A percentile compares a stretch with the other conserved stretches of the same genome.
These are phyloP conservation scores for Pheosia gnoma DNA, from an alignment of 2,888 invertebrate species.

Conservation along the genomic window DNA sequence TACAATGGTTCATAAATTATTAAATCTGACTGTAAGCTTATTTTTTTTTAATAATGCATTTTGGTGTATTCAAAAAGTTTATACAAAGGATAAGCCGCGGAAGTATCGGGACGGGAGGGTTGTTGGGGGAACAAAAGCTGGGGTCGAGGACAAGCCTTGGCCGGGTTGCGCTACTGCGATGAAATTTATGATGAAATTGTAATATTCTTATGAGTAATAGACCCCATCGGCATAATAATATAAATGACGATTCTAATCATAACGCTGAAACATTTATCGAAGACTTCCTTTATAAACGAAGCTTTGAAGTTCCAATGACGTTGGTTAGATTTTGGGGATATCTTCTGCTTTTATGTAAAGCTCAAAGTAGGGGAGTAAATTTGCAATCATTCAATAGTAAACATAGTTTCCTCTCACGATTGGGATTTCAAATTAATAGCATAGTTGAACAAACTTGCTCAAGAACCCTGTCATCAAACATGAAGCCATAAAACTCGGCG, in stretches of 20 bases:
- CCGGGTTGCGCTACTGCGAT: slow-evolving; percentile 55
- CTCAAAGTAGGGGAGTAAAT: too few relatives aligned
- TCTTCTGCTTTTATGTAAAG: too few relatives aligned
- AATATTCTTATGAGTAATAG: slow-evolving; percentile 48
- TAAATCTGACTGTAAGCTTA: not conserved
- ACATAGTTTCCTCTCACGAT: too few relatives aligned
- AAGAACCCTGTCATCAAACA: not conserved
- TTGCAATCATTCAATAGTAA: too few relatives aligned
- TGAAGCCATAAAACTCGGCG: not conserved
- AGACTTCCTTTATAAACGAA: too few relatives aligned
- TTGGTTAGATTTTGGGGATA: too few relatives aligned
- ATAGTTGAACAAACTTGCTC: not conserved
- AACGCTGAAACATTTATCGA: too few relatives aligned
- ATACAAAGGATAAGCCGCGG: slow-evolving; percentile 57
- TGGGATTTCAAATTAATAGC: not conserved
- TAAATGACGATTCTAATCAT: not conserved
- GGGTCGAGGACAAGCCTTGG: slow-evolving; percentile 77
- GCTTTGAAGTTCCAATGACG: too few relatives aligned
- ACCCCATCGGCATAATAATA: slow-evolving; percentile 14
- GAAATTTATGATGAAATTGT: slow-evolving; percentile 56
- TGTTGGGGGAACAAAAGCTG: slow-evolving; percentile 60
- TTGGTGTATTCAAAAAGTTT: slow-evolving; percentile 44
- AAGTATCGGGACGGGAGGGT: slow-evolving; percentile 53
- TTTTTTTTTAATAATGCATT: slow-evolving; percentile 15
- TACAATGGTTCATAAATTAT: too few relatives aligned